A percentile compares a stretch with the other conserved stretches of the same genome.
These are phyloP conservation scores for Drosophila histrio DNA, from an alignment of 2,888 invertebrate species.

Conservation along the genomic window DNA sequence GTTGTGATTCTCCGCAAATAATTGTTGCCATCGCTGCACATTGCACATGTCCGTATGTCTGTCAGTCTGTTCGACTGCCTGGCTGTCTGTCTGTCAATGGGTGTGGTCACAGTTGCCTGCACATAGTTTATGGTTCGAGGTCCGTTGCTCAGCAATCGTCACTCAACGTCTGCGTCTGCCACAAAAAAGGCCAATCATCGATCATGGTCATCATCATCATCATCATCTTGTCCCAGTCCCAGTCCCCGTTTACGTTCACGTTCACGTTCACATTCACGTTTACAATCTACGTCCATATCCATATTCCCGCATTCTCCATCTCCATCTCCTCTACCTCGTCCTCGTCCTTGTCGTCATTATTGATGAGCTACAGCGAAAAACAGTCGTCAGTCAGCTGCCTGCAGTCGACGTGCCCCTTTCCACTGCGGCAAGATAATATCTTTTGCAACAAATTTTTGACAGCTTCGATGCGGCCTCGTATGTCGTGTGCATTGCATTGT, in stretches of 20 bases:
- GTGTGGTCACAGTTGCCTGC: constrained; percentile 70
- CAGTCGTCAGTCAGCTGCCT: constrained; percentile 55
- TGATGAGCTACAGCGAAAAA: constrained; percentile 64
- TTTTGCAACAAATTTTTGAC: constrained; percentile 83
- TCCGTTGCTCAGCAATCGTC: constrained; percentile 64
- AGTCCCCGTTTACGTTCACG: neutral
- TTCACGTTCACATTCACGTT: constrained; percentile 16
- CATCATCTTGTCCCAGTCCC: constrained; percentile 50
- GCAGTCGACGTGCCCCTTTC: constrained; percentile 33
- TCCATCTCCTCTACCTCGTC: neutral
- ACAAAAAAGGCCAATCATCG: constrained; percentile 82
- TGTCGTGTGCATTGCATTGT: constrained; percentile 32
- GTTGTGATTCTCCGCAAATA: constrained; percentile 72
- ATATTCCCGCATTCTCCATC: neutral
- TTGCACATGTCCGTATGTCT: constrained; percentile 39
- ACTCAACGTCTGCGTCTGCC: constrained; percentile 66
- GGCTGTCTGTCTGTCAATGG: constrained; percentile 61
- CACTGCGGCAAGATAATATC: constrained; percentile 77
- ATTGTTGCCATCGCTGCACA: constrained; percentile 69
- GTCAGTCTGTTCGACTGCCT: constrained; percentile 11
- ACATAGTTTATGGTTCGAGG: constrained; percentile 53
- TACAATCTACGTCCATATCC: constrained; percentile 9
- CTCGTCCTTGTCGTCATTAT: constrained; percentile 59
- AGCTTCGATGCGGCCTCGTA: constrained; percentile 73
- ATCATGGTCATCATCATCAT: constrained; percentile 81